Conservation (phyloP, 92 coral and sea anemone genomes). For the Pocillopora grandis region DNA sequence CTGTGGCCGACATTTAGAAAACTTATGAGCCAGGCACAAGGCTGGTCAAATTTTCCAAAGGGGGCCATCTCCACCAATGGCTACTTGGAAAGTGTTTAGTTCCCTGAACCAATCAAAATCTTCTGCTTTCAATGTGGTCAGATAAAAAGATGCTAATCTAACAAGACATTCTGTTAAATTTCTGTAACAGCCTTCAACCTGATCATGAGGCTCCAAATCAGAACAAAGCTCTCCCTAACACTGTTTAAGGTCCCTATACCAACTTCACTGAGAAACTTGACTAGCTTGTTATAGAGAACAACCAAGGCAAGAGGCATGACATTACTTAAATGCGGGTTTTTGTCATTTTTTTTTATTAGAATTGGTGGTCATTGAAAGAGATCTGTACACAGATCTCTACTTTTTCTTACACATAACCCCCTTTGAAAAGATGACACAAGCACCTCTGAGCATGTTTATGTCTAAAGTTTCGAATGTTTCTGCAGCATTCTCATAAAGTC, state of each 20-base stretch:
- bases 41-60: neutral
- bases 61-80: constrained; percentile 71
- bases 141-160: constrained; percentile 44
- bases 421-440: constrained; percentile 47
- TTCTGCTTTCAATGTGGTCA: neutral
- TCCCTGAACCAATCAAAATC: no score
- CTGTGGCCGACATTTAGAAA: constrained; percentile 74
- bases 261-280: constrained; percentile 40
- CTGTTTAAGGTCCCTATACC: constrained; percentile 55
- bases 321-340: constrained; percentile 42
- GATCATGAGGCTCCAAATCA: constrained; percentile 49
- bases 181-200: constrained; percentile 69
- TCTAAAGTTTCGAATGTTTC: constrained; percentile 55
- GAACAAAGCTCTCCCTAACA: constrained; percentile 56
- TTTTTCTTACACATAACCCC: constrained; percentile 64
- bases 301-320: constrained; percentile 47
- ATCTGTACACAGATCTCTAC: constrained; percentile 54
- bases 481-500: constrained; percentile 36
- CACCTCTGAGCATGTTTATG: constrained; percentile 47
- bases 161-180: constrained; percentile 39
- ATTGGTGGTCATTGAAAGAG: constrained; percentile 51
- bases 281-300: constrained; percentile 65
- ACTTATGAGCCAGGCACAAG: constrained; percentile 58
- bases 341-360: constrained; percentile 34
- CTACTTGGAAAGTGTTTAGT: constrained; percentile 60